Evolutionary conservation across 2,797 vertebrate genomes (phyloP), one percentile per base, ranked within the genome.

Genomic region (Catostomus latipinnis): DNA sequence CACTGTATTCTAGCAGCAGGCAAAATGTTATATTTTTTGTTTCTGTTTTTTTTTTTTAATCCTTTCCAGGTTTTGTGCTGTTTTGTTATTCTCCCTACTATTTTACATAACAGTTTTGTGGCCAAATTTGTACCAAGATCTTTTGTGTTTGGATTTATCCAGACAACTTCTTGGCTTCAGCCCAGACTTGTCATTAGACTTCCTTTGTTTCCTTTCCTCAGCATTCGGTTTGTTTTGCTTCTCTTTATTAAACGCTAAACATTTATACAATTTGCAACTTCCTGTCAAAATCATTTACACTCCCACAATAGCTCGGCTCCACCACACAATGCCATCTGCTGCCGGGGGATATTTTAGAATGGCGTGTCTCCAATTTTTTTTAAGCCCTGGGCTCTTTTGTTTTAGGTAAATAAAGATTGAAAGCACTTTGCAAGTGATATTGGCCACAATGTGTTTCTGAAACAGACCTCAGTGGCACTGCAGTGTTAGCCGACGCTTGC

Each of bases 71-170:
- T 84, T 76, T 83, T 81, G 71, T 81, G 61, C 76, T 82, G 82
- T 83, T 84, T 68, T 78, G 87, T 88, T 89, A 83, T 87, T 88
- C 88, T 86, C 85, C 65, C 87, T 78, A 54, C 87, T 84, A 89
- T 85, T 90, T 93, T 92, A 93, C 91, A 90, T 89, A 88, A 93
- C 90, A 91, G 92, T 92, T 92, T 81, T 82, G 90, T 91, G 91
- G 63, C 80, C 80, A 87, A 91, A 90, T 90, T 86, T 87, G 91
- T 89, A 90, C 92, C 91, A 91, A 92, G 90, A 92, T 91, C 89
- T 89, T 93, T 93, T 93, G 91, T 93, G 91, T 93, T 92, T 90
- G 92, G 90, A 92, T 93, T 93, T 93, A 93, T 90, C 90, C 92
- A 91, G 90, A 88, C 70, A 60, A 74, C 74, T 12, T 34, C 62